These are phyloP conservation scores for Eupithecia abbreviata DNA, from an alignment of 2,888 invertebrate genomes.

Conservation along the genomic window DNA sequence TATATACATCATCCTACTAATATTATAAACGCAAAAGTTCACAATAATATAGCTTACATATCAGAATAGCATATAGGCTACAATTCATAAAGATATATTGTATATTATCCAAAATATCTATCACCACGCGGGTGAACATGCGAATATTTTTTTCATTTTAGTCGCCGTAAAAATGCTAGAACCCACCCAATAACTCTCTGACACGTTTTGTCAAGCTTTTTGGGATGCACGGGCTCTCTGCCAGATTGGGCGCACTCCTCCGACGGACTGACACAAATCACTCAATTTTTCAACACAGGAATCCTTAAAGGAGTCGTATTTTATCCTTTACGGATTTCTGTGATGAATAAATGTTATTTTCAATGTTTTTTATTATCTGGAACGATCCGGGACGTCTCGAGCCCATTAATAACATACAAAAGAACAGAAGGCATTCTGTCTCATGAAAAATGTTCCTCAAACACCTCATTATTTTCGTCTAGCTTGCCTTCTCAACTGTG, in stretches of 20 bases:
- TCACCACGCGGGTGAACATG: too few species aligned
- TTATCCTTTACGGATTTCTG: too few species aligned
- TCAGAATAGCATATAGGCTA: too few species aligned
- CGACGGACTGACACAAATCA: slow-evolving; percentile 55
- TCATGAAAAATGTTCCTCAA: slow-evolving; percentile 59
- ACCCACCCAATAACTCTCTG: neutral
- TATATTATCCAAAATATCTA: too few species aligned
- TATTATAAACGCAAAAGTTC: too few species aligned
- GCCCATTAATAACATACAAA: slow-evolving; percentile 54
- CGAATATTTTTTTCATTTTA: too few species aligned
- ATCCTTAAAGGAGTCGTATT: slow-evolving; percentile 52
- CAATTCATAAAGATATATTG: too few species aligned
- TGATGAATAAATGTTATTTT: slow-evolving; percentile 44
- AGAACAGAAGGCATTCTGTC: slow-evolving; percentile 57
- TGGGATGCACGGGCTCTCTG: slow-evolving; percentile 11
- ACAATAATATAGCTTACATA: too few species aligned
- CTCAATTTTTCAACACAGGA: slow-evolving; percentile 52
- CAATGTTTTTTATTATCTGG: slow-evolving; percentile 64
- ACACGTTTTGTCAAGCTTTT: neutral
- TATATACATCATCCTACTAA: too few species aligned
- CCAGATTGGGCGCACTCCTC: slow-evolving; percentile 37
- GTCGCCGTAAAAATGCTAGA: too few species aligned
- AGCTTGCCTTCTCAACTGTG: slow-evolving; percentile 16
- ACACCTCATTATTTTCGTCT: slow-evolving; percentile 66
- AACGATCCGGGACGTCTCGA: slow-evolving; percentile 53